Conservation (phyloP, 2,797 vertebrate species). For the Malurus splendens region DNA sequence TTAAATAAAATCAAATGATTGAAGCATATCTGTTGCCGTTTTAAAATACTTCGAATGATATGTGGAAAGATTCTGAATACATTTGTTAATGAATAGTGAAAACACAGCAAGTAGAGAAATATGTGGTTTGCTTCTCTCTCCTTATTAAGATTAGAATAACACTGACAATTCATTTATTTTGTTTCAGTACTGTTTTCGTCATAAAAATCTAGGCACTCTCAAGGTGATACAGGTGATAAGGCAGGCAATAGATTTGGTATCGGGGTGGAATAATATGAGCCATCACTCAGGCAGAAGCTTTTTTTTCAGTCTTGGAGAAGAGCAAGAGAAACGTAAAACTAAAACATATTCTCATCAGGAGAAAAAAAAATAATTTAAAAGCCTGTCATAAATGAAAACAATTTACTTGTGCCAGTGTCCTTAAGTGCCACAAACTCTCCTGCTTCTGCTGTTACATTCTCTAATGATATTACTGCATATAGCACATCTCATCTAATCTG, state of each 20-base stretch:
- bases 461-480: constrained; percentile 93
- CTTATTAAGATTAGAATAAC: constrained; percentile 17
- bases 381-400: constrained; percentile 74
- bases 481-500: constrained; percentile 96
- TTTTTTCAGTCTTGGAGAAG: constrained; percentile 28
- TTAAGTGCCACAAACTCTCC: constrained; percentile 73
- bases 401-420: constrained; percentile 67
- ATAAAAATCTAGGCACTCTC: constrained; percentile 22
- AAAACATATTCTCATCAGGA: constrained; percentile 63
- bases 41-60: neutral
- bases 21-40: neutral
- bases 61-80: neutral
- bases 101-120: neutral
- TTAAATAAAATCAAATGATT: neutral
- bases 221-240: constrained; percentile 40
- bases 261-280: constrained; percentile 27
- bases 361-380: constrained; percentile 54
- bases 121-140: neutral
- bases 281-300: constrained; percentile 44
- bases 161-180: neutral
- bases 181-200: constrained; percentile 47
- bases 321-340: constrained; percentile 4
- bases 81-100: neutral
- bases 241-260: constrained; percentile 37
- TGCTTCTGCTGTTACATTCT: constrained; percentile 74